A percentile compares a stretch with the other conserved stretches of the same genome.
phyloP scores from a whole-genome alignment of 2,113 vertebrate genomes.

The Pandion haliaetus region DNA sequence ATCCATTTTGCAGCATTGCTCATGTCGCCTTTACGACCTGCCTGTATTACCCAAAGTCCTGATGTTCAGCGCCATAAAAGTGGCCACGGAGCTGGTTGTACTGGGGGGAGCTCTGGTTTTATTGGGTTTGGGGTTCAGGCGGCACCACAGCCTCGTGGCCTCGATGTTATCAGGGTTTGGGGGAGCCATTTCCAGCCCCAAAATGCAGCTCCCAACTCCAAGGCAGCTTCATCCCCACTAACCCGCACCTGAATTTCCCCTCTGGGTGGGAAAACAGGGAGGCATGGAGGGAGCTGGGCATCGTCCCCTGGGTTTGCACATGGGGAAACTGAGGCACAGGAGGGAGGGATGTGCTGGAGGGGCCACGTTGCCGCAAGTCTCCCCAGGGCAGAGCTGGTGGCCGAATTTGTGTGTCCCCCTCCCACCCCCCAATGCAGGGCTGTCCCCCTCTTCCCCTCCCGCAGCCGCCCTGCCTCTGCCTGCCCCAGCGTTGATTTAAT shows the following conservation, averaged over 20 bases:
- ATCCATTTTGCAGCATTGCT: background rate
- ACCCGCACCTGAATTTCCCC: accelerated
- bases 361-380: background rate
- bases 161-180: accelerated
- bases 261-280: background rate
- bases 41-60: background rate
- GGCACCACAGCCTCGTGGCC: accelerated
- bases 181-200: background rate
- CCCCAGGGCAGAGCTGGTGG: background rate
- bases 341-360: background rate
- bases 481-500: background rate
- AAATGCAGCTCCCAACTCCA: background rate
- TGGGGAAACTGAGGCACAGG: background rate
- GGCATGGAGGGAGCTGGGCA: accelerated
- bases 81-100: accelerated
- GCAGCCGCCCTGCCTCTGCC: background rate
- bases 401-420: background rate
- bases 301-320: background rate
- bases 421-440: accelerated
- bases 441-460: background rate
- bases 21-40: background rate
- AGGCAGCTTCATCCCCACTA: background rate
- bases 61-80: background rate
- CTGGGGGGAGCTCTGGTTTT: background rate
- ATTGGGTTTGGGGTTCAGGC: accelerated